Conservation (phyloP, 2,113 vertebrate species). For the Beaufortia kweichowensis region DNA sequence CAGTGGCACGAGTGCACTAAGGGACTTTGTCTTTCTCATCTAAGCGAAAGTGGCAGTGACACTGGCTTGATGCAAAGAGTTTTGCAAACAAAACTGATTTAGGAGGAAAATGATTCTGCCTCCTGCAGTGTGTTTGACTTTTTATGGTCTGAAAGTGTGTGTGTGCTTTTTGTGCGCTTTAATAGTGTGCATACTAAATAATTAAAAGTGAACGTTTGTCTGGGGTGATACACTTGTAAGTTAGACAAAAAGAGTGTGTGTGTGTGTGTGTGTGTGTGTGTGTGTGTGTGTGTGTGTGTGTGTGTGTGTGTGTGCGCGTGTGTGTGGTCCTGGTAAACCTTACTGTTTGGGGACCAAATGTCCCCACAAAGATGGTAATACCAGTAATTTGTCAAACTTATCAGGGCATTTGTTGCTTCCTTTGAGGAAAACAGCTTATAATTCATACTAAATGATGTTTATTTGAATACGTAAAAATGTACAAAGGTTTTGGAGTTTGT, state of each 20-base stretch:
- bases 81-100: neutral
- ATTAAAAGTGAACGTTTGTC: neutral
- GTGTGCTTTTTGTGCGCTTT: slow-evolving; percentile 28
- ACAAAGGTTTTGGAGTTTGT: slow-evolving; percentile 7
- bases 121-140: neutral
- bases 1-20: neutral
- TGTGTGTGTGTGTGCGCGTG: slow-evolving; percentile 6
- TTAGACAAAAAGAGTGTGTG: too few species aligned
- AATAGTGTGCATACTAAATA: too few species aligned
- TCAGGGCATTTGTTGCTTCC: too few species aligned
- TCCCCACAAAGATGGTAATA: too few species aligned
- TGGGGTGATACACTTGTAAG: too few species aligned
- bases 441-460: too few species aligned
- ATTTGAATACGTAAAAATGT: too few species aligned
- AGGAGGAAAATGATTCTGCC: neutral
- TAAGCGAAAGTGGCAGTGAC: neutral
- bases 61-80: neutral
- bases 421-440: too few species aligned
- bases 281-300: slow-evolving; percentile 10
- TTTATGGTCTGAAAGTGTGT: slow-evolving; percentile 36
- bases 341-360: too few species aligned
- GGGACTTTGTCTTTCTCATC: neutral
- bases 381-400: too few species aligned
- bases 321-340: neutral
- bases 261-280: too few species aligned